Conservation (phyloP, 2,113 vertebrate species). For the Leptosomus discolor region DNA sequence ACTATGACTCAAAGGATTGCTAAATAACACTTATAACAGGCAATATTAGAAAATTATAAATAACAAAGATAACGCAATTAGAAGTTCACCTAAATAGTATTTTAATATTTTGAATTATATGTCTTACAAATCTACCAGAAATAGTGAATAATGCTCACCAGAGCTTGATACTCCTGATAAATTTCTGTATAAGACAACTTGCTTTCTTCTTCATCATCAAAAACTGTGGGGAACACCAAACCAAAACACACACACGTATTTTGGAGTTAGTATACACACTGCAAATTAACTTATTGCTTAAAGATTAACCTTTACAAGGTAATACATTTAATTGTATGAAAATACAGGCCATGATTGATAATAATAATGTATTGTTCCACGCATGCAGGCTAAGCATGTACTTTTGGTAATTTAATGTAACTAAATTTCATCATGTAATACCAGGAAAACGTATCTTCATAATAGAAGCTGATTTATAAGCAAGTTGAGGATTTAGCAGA, state of each 20-base stretch:
- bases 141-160: slow-evolving; percentile 79
- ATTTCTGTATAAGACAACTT: slow-evolving; percentile 96
- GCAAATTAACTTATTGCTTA: not conserved
- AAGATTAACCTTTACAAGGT: not conserved
- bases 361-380: not conserved
- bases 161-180: slow-evolving; percentile 92
- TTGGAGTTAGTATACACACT: not conserved
- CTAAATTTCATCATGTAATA: not conserved
- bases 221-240: slow-evolving; percentile 77
- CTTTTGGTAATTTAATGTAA: not conserved
- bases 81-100: not conserved
- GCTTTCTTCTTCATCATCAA: slow-evolving; percentile 97
- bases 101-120: not conserved
- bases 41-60: not conserved
- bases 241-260: not conserved
- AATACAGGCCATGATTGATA: not conserved
- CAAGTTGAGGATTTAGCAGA: not conserved
- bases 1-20: not conserved
- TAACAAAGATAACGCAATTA: not conserved
- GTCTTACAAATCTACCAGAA: not conserved
- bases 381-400: not conserved
- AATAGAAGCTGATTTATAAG: not conserved
- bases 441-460: not conserved
- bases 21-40: not conserved
- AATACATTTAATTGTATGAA: not conserved